phyloP scores from a whole-genome alignment of 2,888 invertebrate species.

The Pyrrhia umbra region DNA sequence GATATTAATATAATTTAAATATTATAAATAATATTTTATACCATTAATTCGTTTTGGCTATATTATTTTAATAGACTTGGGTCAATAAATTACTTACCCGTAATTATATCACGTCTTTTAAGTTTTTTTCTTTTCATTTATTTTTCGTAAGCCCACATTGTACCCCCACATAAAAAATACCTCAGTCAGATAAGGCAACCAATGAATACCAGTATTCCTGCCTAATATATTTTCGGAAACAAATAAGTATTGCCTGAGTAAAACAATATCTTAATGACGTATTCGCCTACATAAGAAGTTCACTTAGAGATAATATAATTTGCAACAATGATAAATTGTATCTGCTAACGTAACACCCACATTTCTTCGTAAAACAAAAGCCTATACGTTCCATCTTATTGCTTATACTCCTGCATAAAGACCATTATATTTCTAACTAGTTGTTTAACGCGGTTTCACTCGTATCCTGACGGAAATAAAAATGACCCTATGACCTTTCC shows the following conservation, averaged over 20 bases:
- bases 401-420: constrained; percentile 8
- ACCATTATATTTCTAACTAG: constrained; percentile 5
- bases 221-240: background rate
- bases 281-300: background rate
- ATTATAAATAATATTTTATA: too few species aligned
- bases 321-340: constrained; percentile 24
- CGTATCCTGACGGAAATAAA: too few species aligned
- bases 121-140: too few species aligned
- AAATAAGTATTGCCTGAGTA: background rate
- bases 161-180: background rate
- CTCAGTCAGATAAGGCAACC: too few species aligned
- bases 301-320: constrained; percentile 18
- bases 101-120: too few species aligned
- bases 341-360: constrained; percentile 7
- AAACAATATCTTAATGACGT: background rate
- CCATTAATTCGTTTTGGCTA: too few species aligned
- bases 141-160: too few species aligned
- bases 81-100: too few species aligned
- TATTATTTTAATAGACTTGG: too few species aligned
- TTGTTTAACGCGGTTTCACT: too few species aligned
- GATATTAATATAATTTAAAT: too few species aligned
- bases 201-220: background rate
- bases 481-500: too few species aligned
- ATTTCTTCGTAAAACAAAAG: constrained; percentile 11
- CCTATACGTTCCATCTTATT: constrained; percentile 15